A percentile compares a stretch with the other conserved stretches of the same genome.
These are phyloP conservation scores for Leptatherina wallacei DNA, from an alignment of 2,797 vertebrate genomes.

Conservation along the genomic window DNA sequence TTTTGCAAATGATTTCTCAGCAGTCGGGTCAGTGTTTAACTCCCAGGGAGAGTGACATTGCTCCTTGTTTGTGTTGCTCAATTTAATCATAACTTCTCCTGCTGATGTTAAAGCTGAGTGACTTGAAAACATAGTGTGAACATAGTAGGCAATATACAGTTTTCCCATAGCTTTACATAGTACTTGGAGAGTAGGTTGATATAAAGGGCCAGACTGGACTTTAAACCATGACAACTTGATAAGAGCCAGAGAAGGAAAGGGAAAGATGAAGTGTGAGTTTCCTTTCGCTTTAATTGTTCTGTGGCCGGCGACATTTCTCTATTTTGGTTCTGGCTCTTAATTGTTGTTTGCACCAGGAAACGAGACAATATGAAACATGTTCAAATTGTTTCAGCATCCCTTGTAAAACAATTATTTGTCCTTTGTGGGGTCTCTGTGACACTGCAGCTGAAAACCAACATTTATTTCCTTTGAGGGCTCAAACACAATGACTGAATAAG, in stretches of 20 bases:
- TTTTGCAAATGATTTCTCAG: constrained; percentile 45
- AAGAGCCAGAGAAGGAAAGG: constrained; percentile 47
- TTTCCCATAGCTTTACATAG: constrained; percentile 42
- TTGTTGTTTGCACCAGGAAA: not conserved
- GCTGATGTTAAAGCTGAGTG: constrained; percentile 24
- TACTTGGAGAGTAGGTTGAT: constrained; percentile 31
- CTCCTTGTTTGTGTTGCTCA: constrained; percentile 40
- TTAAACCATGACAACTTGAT: constrained; percentile 54
- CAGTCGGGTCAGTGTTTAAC: constrained; percentile 28
- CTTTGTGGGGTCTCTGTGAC: not conserved
- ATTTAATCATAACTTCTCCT: constrained; percentile 26
- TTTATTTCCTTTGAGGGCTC: constrained; percentile 44
- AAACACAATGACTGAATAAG: constrained; percentile 25
- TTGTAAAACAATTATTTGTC: not conserved
- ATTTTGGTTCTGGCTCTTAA: not conserved
- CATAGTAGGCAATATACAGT: constrained; percentile 2
- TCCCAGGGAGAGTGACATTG: constrained; percentile 23
- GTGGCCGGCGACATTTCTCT: not conserved
- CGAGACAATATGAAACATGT: constrained; percentile 4
- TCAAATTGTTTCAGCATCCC: not conserved
- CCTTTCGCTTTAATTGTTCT: not conserved
- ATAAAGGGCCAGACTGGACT: constrained; percentile 40
- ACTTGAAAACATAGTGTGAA: constrained; percentile 11
- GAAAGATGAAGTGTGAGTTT: constrained; percentile 11
- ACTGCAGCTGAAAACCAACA: constrained; percentile 15